Percentiles rank a stretch among this genome's conserved stretches.
These are phyloP conservation scores for Burhinus bistriatus DNA, from an alignment of 2,113 vertebrate species.

Conservation along the genomic window DNA sequence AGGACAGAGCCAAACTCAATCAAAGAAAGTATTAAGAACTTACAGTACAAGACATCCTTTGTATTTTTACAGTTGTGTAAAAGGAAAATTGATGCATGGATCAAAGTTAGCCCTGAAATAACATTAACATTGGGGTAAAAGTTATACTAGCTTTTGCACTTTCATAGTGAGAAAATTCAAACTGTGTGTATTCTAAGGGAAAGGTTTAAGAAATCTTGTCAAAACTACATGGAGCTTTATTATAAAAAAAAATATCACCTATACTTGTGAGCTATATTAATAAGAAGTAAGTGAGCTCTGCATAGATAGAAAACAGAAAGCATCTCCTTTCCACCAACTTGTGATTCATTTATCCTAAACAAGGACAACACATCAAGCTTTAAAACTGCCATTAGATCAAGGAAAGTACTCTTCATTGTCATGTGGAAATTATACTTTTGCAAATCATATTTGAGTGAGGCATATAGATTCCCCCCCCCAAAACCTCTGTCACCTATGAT, in stretches of 20 bases:
- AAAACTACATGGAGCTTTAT: not conserved
- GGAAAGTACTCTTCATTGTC: not conserved
- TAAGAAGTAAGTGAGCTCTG: not conserved
- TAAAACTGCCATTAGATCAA: not conserved
- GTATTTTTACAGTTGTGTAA: not conserved
- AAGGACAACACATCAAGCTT: not conserved
- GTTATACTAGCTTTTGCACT: not conserved
- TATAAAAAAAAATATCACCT: not conserved
- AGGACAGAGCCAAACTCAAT: slow-evolving; percentile 4
- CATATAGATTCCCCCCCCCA: not conserved
- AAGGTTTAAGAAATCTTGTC: not conserved
- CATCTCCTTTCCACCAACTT: not conserved
- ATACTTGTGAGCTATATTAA: not conserved
- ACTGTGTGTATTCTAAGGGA: not conserved
- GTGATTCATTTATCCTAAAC: not conserved
- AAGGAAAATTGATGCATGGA: not conserved
- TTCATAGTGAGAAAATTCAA: not conserved
- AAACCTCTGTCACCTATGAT: not conserved
- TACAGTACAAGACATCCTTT: slow-evolving; percentile 17
- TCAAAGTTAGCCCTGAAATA: not conserved
- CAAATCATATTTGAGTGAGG: not conserved
- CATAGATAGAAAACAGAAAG: not conserved
- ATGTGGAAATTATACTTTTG: not conserved
- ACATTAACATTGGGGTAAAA: not conserved
- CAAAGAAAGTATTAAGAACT: slow-evolving; percentile 38